Evolutionary conservation across 2,113 vertebrate species (phyloP), one percentile per base, ranked within the genome.

Genomic region (Porphyrio hochstetteri): DNA sequence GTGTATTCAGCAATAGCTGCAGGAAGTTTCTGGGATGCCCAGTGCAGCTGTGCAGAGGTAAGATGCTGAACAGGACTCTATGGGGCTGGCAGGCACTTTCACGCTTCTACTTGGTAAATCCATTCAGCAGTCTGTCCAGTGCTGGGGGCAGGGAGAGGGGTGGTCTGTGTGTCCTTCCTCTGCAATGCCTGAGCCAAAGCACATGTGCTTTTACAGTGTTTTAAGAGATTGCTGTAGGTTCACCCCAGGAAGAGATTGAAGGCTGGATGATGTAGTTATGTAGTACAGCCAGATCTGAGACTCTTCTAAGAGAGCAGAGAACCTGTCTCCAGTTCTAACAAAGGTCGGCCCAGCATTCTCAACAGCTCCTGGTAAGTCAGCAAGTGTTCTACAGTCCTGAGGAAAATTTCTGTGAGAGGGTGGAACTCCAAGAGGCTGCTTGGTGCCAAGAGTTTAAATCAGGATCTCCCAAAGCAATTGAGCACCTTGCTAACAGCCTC

Each of bases 141-240:
- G 12, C 55, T 44, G 76, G 63, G 35, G 4, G 36, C 0, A 0
- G 18, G 33, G 5, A 42, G 13, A 7, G 15, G 16, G 11, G 7
- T 11, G 40, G 13, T 75, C 28, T 29, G 5, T 56, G 4, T 35
- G 13, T 75, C 35, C 40, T 23, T 55, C 60, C 48, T 79, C 70
- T 76, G 69, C 84, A 82, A 48, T 36, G 53, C 20, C 64, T n/a
- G 59, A 79, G 48, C 40, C 89, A 84, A 85, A 65, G 59, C 65
- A 91, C 27, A 11, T 75, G 10, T n/a, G 31, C 20, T 55, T 81
- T 50, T 24, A 63, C 20, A 38, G 13, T 42, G 36, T 78, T 48
- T 48, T 15, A 69, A 36, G 21, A 48, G 28, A 19, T 27, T 81
- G 23, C 28, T 50, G 29, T 48, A 56, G 82, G 25, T 46, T 70